phyloP scores from a whole-genome alignment of 2,888 invertebrate genomes.

The Amphipyra berbera region DNA sequence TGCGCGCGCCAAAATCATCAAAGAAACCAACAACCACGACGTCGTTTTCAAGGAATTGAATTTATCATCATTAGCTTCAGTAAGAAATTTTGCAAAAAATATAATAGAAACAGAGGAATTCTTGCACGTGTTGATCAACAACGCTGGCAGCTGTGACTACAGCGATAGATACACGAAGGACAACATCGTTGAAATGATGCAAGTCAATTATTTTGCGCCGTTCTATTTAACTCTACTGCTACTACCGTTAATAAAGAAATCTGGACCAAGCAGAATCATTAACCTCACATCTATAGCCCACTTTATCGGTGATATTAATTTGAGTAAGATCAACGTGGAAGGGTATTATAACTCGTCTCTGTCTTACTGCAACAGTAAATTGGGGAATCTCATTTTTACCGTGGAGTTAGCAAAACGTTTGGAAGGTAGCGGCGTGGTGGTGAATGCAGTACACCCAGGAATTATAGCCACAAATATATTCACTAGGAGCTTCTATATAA shows the following conservation, averaged over 20 bases:
- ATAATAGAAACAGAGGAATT: not conserved
- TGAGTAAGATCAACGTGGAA: not conserved
- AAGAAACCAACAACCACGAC: not conserved
- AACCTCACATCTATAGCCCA: not conserved
- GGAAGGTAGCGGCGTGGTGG: not conserved
- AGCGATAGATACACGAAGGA: not conserved
- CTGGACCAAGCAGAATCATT: not conserved
- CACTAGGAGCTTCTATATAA: not conserved
- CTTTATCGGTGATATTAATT: slow-evolving; percentile 1
- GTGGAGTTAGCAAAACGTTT: slow-evolving; percentile 2
- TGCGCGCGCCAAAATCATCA: not conserved
- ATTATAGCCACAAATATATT: not conserved
- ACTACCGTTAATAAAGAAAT: not conserved
- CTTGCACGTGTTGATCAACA: slow-evolving; percentile 4
- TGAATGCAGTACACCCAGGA: slow-evolving; percentile 1
- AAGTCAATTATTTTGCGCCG: slow-evolving; percentile 4
- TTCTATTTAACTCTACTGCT: not conserved
- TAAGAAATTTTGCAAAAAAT: not conserved
- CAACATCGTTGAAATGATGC: not conserved
- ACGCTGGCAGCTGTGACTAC: not conserved
- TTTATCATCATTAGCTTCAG: not conserved
- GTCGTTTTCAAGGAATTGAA: slow-evolving; percentile 1
- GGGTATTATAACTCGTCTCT: not conserved
- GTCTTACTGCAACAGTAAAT: slow-evolving; percentile 1
- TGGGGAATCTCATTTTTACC: too few species aligned